Evolutionary conservation across 2,888 invertebrate genomes (phyloP).

Genomic region (Stenichneumon culpator): DNA sequence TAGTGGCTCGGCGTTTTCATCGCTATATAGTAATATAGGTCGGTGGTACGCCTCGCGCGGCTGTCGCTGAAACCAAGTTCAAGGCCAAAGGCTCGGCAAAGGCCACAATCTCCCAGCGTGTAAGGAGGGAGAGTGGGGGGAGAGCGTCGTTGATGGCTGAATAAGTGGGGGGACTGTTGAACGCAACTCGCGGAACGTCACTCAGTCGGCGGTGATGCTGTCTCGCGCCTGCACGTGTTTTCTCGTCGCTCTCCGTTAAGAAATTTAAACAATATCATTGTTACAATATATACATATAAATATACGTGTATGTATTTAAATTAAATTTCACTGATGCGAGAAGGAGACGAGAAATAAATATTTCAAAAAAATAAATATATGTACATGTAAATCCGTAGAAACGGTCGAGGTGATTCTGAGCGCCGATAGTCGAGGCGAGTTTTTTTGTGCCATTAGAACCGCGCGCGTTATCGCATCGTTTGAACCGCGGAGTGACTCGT

Average conservation of each 20-base stretch:
- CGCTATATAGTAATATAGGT: slow-evolving; percentile 79
- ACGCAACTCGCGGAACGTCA: slow-evolving; percentile 87
- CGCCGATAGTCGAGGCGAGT: slow-evolving; percentile 55
- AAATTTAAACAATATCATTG: slow-evolving; percentile 38
- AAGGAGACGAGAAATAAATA: slow-evolving; percentile 17
- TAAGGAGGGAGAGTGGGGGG: slow-evolving; percentile 67
- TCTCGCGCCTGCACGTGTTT: slow-evolving; percentile 83
- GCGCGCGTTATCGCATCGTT: slow-evolving; percentile 50
- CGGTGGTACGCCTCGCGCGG: slow-evolving; percentile 84
- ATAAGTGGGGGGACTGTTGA: slow-evolving; percentile 87
- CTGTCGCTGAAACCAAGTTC: slow-evolving; percentile 85
- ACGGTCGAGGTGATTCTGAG: not conserved
- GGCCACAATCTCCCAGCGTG: slow-evolving; percentile 81
- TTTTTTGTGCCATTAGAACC: slow-evolving; percentile 63
- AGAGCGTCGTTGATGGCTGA: slow-evolving; percentile 79
- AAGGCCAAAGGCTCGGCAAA: slow-evolving; percentile 85
- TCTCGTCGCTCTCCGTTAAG: slow-evolving; percentile 76
- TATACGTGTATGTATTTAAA: slow-evolving; percentile 5
- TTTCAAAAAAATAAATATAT: not conserved
- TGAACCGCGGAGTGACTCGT: slow-evolving; percentile 61
- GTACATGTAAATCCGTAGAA: too few relatives aligned
- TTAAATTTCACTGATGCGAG: not conserved
- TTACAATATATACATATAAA: not conserved
- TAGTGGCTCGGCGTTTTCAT: slow-evolving; percentile 59
- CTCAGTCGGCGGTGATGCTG: slow-evolving; percentile 85